These are phyloP conservation scores for Sanderia malayensis DNA, from an alignment of 30 jellyfish, hydroid and myxozoan genomes.

Conservation along the genomic window DNA sequence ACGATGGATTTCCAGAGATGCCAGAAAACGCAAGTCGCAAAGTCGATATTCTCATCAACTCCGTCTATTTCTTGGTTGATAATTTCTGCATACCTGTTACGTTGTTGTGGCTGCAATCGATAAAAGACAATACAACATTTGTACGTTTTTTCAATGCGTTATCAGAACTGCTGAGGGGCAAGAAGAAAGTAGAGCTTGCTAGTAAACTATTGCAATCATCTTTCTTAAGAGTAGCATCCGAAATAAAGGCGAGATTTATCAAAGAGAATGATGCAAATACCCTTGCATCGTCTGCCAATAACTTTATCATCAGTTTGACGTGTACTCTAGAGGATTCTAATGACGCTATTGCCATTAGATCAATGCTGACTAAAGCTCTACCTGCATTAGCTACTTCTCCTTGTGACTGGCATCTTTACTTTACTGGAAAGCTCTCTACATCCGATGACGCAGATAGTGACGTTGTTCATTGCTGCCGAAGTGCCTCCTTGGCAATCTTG, in stretches of 20 bases:
- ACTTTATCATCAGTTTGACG: conserved; percentile 28
- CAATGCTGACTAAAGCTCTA: conserved; percentile 12
- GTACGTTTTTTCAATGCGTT: conserved; percentile 46
- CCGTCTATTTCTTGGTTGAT: conserved; percentile 24
- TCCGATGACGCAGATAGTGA: neutral
- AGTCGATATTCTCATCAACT: conserved; percentile 6
- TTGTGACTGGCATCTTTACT: conserved; percentile 62
- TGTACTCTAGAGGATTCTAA: conserved; percentile 41
- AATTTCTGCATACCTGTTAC: conserved; percentile 62
- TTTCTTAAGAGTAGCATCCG: conserved; percentile 55
- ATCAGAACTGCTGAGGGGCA: conserved; percentile 10
- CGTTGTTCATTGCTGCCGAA: conserved; percentile 10
- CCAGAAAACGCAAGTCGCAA: no score
- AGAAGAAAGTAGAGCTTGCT: conserved; percentile 38
- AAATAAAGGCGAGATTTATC: conserved; percentile 25
- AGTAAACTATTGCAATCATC: conserved; percentile 67
- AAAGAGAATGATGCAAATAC: neutral
- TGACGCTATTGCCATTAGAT: neutral
- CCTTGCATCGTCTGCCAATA: conserved; percentile 2
- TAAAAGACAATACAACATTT: conserved; percentile 12
- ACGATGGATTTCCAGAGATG: no score
- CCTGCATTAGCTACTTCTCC: conserved; percentile 35
- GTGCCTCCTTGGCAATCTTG: conserved; percentile 42
- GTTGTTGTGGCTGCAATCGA: conserved; percentile 35
- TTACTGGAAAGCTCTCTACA: conserved; percentile 21